Percentiles rank a stretch among this genome's conserved stretches.
Evolutionary conservation across 2,888 invertebrate genomes (phyloP).

Genomic region (Torymus auratus): DNA sequence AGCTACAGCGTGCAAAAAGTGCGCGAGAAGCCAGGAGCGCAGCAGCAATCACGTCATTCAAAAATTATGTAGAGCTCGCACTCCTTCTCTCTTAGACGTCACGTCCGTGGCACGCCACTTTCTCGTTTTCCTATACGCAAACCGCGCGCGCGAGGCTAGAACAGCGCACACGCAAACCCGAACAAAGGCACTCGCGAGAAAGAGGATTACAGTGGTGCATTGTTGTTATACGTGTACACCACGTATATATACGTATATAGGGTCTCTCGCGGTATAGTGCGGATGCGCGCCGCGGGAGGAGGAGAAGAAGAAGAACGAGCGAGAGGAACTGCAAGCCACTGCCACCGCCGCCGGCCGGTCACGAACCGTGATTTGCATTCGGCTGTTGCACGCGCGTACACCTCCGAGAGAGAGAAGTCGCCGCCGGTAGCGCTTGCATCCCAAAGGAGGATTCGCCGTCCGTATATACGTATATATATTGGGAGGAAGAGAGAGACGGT

Average conservation of each 20-base stretch:
- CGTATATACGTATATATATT: background rate
- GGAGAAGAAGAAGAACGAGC: background rate
- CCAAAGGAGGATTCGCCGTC: background rate
- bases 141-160: too few species aligned
- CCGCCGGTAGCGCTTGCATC: conserved; percentile 5
- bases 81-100: background rate
- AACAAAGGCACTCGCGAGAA: conserved; percentile 16
- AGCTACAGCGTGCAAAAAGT: background rate
- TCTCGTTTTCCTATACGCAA: conserved; percentile 13
- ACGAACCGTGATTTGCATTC: conserved; percentile 54
- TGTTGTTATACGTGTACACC: conserved; percentile 3
- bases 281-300: background rate
- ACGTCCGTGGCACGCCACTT: conserved; percentile 16
- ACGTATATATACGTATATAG: background rate
- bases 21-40: too few species aligned
- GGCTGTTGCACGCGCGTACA: conserved; percentile 17
- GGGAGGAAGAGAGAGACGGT: background rate
- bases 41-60: conserved; percentile 33
- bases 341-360: conserved; percentile 18
- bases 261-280: background rate
- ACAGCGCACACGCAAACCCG: background rate
- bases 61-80: conserved; percentile 1
- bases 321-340: background rate
- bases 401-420: background rate
- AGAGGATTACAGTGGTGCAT: background rate